A percentile compares a stretch with the other conserved stretches of the same genome.
phyloP scores from a whole-genome alignment of 1,140 invertebrate species.

The Temnothorax longispinosus region DNA sequence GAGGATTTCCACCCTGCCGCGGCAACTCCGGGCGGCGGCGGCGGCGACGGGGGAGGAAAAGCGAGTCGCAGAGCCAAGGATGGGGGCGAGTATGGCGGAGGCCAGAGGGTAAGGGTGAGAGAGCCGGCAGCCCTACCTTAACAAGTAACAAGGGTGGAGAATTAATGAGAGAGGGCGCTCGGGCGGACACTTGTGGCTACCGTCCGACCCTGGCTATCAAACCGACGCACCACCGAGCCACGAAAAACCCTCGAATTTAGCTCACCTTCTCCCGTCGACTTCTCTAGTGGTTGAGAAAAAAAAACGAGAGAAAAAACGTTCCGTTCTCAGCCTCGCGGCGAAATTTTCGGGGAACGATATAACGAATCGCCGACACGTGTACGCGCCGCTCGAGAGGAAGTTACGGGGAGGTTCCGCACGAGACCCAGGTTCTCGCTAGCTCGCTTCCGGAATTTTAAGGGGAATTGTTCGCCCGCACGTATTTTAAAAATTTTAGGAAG shows the following conservation, averaged over 20 bases:
- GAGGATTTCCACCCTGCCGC: constrained; percentile 80
- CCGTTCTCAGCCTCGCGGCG: constrained; percentile 25
- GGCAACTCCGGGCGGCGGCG: constrained; percentile 57
- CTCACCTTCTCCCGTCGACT: constrained; percentile 63
- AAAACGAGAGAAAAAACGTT: constrained; percentile 26
- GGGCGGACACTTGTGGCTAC: constrained; percentile 86
- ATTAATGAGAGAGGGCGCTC: constrained; percentile 86
- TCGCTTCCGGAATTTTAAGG: constrained; percentile 44
- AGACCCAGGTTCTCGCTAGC: constrained; percentile 21
- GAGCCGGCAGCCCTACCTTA: constrained; percentile 81
- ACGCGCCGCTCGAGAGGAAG: constrained; percentile 35
- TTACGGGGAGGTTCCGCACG: constrained; percentile 28
- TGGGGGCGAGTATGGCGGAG: constrained; percentile 71
- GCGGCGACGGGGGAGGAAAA: constrained; percentile 69
- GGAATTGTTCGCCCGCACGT: constrained; percentile 33
- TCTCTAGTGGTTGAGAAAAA: constrained; percentile 33
- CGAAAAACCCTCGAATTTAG: constrained; percentile 76
- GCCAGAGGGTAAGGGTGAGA: constrained; percentile 74
- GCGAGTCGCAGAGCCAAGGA: constrained; percentile 75
- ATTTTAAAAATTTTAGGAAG: constrained; percentile 31
- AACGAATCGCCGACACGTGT: constrained; percentile 57
- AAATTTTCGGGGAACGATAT: constrained; percentile 51
- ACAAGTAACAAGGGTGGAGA: constrained; percentile 86
- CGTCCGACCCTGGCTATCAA: constrained; percentile 81
- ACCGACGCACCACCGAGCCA: constrained; percentile 76